Base-by-base conservation (phyloP, 2,797 vertebrate species). In the Cyprinella venusta region DNA sequence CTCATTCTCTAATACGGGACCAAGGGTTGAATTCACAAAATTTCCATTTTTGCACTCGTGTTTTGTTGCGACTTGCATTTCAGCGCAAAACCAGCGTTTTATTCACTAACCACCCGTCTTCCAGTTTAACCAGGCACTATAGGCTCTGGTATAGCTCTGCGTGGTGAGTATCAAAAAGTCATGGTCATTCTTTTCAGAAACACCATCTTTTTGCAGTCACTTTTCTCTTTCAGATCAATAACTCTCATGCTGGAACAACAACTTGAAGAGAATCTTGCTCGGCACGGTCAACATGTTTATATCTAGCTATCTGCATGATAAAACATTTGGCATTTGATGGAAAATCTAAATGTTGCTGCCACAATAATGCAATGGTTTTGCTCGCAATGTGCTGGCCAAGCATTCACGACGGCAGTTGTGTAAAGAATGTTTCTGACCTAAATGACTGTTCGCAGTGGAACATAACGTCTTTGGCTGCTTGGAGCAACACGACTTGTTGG, bases 111-210 rank as follows among this genome's bases (percentile, higher is more conserved):
- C 30, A 61, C 56, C 54, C 50, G 7, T 75, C 56, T 75, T 75
- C 71, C 71, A 75, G 71, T 75, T 75, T 56, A 56, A 75, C 71
- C 50, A 75, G 71, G 19, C 71, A 54, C 21, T 16, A 38, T 21
- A 38, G 16, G 50, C 50, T 38, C 50, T 56, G 71, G 50, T 75
- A n/a, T 54, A 74, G 71, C 30, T 74, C 19, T 71, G 69, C n/a
- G 1, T 5, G 15, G 68, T 18, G 18, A 40, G 9, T 67, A 67
- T 21, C 36, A 18, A 71, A 71, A 71, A 50, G 13, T 48, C 69
- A 48, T 1, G 45, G 45, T 19, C 42, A 24, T 71, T 71, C 16
- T 71, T 54, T 36, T 36, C 19, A 36, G 26, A 72, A 72, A 63
- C 5, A 4, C 72, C 8, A 59, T 33, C 75, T 54, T 85, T 52